These are phyloP conservation scores for Hermetia illucens DNA, from an alignment of 1,140 invertebrate genomes.

Conservation along the genomic window DNA sequence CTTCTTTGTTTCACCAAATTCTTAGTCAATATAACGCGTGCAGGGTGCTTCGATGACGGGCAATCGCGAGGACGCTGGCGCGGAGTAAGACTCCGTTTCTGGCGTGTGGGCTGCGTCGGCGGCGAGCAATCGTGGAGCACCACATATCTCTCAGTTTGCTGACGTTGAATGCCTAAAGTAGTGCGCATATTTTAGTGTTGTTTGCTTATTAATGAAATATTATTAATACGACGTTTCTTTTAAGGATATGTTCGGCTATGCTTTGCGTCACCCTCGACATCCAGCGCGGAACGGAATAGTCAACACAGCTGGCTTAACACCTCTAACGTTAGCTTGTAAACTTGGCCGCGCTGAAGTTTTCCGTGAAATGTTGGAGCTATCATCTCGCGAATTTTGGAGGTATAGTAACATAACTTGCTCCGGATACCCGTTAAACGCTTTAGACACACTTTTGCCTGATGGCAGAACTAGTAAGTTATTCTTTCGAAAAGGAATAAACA, in stretches of 20 bases:
- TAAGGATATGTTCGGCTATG: conserved; percentile 97
- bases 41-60: no score
- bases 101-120: no score
- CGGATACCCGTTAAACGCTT: conserved; percentile 86
- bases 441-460: conserved; percentile 89
- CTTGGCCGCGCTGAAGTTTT: conserved; percentile 91
- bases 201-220: neutral
- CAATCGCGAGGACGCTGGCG: no score
- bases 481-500: neutral
- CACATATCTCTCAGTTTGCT: no score
- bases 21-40: no score
- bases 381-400: conserved; percentile 92
- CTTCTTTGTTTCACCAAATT: no score
- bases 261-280: conserved; percentile 80
- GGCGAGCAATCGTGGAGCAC: no score
- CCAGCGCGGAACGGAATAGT: conserved; percentile 81
- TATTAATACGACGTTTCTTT: conserved; percentile 9
- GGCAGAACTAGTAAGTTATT: conserved; percentile 76
- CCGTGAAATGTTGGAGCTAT: conserved; percentile 93
- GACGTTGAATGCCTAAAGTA: no score
- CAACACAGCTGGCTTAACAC: conserved; percentile 83
- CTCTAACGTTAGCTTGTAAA: conserved; percentile 89
- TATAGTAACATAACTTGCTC: conserved; percentile 99
- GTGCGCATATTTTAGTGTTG: no score
- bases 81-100: no score